Conservation (phyloP, 2,113 vertebrate species). For the Sialia sialis region DNA sequence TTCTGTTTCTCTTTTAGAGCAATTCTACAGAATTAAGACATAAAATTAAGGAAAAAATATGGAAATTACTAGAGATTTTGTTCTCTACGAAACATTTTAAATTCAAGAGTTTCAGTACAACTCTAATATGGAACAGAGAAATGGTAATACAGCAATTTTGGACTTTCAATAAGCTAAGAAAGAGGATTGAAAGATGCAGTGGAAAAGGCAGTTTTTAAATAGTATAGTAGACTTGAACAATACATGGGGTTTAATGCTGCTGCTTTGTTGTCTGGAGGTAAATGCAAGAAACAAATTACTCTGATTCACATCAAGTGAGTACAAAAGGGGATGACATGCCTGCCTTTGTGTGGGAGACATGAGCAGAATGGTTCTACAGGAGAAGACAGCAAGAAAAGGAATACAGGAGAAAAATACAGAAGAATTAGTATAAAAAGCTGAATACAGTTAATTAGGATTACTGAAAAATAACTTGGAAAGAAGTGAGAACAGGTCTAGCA, state of each 20-base stretch:
- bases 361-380: rapidly evolving
- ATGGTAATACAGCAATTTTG: not conserved
- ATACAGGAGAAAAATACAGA: not conserved
- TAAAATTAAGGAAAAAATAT: not conserved
- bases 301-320: not conserved
- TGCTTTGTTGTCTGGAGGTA: not conserved
- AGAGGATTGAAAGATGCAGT: not conserved
- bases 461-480: not conserved
- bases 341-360: not conserved
- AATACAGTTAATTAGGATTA: not conserved
- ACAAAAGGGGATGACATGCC: not conserved
- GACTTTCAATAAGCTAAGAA: not conserved
- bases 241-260: not conserved
- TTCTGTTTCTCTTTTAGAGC: not conserved
- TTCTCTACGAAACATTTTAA: not conserved
- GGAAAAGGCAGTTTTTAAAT: not conserved
- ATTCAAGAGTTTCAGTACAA: not conserved
- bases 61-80: not conserved
- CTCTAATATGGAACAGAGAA: not conserved
- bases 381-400: not conserved
- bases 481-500: not conserved
- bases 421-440: not conserved
- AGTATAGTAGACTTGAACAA: not conserved
- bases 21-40: not conserved
- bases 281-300: not conserved